Percentiles rank a stretch among this genome's conserved stretches.
phyloP scores from a whole-genome alignment of 2,888 invertebrate species.

The Exocentrus adspersus region DNA sequence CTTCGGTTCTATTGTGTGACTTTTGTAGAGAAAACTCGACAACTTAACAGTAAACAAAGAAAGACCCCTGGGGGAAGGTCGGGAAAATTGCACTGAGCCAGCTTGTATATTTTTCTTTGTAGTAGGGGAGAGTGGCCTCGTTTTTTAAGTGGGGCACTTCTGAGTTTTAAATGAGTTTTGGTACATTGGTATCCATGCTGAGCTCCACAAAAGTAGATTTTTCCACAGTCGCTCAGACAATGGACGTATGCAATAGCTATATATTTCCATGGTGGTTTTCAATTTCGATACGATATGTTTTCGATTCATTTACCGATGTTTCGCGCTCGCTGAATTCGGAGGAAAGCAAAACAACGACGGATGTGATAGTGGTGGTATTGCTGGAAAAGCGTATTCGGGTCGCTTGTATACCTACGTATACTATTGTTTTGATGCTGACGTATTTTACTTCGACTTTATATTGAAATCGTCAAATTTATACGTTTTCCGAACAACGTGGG shows the following conservation, averaged over 20 bases:
- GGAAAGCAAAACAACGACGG: constrained; percentile 15
- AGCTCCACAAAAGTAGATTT: too few relatives aligned
- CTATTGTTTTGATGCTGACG: neutral
- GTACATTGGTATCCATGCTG: too few relatives aligned
- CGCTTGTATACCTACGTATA: too few relatives aligned
- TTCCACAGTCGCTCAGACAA: constrained; percentile 12
- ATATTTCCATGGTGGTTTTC: constrained; percentile 24
- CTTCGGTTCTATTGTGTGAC: neutral
- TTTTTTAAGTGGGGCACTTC: too few relatives aligned
- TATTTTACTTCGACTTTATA: constrained; percentile 1
- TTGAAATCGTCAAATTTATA: neutral
- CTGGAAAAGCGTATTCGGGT: neutral
- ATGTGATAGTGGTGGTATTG: too few relatives aligned
- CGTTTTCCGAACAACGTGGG: neutral
- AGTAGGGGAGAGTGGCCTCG: neutral
- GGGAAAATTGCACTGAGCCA: neutral
- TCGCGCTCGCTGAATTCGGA: constrained; percentile 13
- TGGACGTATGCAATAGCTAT: constrained; percentile 6
- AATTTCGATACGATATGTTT: constrained; percentile 24
- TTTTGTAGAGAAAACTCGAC: constrained; percentile 19
- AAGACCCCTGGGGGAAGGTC: neutral
- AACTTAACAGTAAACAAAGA: constrained; percentile 14
- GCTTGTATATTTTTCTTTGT: neutral
- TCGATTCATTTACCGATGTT: constrained; percentile 22
- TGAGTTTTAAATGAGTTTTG: too few relatives aligned